Evolutionary conservation across 2,888 invertebrate genomes (phyloP), one percentile per base, ranked within the genome.

Genomic region (Agrenia bidenticulata): DNA sequence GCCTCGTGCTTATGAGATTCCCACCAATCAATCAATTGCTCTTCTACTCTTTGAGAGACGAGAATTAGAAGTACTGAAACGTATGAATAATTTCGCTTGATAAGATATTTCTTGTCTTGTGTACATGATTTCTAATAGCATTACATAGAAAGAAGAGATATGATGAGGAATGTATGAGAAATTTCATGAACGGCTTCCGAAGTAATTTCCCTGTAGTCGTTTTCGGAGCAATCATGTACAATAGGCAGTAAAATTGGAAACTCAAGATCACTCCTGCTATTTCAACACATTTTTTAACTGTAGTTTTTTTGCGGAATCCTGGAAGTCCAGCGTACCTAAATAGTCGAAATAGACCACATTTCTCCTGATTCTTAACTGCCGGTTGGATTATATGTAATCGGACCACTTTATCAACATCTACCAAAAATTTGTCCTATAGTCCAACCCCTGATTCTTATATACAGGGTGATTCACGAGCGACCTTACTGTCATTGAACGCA

Each of bases 151-250:
- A 96, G 82, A 93, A 92, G 72, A 94, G 82, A 79, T 96, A 97
- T 15, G 95, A 93, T 0, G 94, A 89, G 4, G 94, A 93, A 78
- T 96, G 95, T 58, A 93, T 89, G 77, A 97, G 85, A 80, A 97
- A 97, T 82, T 96, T 96, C 89, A 97, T 93, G 79, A 96, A 96
- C 0, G 96, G 96, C 79, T 93, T 92, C 73, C 92, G 85, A 87
- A 95, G 89, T 23, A 94, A 84, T 76, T 86, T 87, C 0, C 94
- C 94, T 2, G 87, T 86, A 4, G 83, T 82, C 57, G 90, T 90
- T 78, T 89, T 88, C 0, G 96, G 96, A 0, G 89, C 88, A 11
- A 93, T 77, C 84, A 93, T 89, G 79, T 96, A 96, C 53, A 92
- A 80, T 1, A 87, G 79, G 77, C 94, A 93, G 80, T 95, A 90